A percentile compares a stretch with the other conserved stretches of the same genome.
Conservation (phyloP, 2,113 vertebrate species). For the Gallinago jamesoni region DNA sequence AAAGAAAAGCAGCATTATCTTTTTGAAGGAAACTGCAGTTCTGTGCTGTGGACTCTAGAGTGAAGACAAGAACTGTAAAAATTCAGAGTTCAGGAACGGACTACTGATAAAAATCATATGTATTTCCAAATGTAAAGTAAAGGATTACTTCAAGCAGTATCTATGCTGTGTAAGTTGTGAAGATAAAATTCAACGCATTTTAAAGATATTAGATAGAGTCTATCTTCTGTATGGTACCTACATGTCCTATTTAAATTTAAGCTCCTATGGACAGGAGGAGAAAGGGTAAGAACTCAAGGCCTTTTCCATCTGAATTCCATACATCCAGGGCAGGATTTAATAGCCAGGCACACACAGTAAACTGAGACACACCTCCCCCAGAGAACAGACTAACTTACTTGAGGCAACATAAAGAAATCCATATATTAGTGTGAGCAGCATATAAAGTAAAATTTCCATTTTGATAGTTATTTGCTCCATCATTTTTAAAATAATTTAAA, state of each 20-base stretch:
- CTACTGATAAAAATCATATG: neutral
- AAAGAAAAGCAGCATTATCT: neutral
- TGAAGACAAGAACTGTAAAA: neutral
- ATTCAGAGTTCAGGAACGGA: neutral
- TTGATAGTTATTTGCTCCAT: neutral
- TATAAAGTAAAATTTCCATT: neutral
- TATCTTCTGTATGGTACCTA: neutral
- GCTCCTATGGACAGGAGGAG: neutral
- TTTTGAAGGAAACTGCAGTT: neutral
- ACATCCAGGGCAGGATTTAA: neutral
- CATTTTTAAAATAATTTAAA: neutral
- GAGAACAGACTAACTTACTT: neutral
- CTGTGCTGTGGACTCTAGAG: neutral
- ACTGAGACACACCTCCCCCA: neutral
- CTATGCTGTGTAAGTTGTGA: neutral
- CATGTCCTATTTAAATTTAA: neutral
- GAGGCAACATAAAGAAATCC: neutral
- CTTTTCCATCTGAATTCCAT: neutral
- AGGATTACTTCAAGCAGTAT: neutral
- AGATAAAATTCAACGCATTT: neutral
- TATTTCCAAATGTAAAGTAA: neutral
- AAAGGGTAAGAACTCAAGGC: neutral
- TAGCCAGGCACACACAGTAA: neutral
- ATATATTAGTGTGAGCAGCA: neutral
- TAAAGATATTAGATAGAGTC: neutral